phyloP scores from a whole-genome alignment of 64 coral and sea anemone genomes.

The Montipora efflorescens region DNA sequence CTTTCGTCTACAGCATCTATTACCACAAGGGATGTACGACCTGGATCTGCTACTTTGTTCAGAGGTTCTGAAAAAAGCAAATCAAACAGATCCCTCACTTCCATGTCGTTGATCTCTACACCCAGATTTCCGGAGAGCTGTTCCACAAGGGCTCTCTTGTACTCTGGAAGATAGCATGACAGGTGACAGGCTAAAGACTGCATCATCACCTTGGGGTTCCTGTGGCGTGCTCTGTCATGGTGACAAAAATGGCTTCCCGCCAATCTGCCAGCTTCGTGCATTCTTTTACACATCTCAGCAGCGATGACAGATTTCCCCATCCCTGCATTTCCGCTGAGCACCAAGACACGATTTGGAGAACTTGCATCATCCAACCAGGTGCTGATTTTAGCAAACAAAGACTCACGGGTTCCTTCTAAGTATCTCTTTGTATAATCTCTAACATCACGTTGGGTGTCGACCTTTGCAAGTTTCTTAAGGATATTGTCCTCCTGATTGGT shows the following conservation, averaged over 20 bases:
- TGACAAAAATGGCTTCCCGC: slow-evolving; percentile 59
- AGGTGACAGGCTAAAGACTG: slow-evolving; percentile 57
- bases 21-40: slow-evolving; percentile 1
- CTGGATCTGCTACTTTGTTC: neutral
- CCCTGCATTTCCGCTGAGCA: slow-evolving; percentile 52
- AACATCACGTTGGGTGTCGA: neutral
- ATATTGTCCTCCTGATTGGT: neutral
- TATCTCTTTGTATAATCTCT: neutral
- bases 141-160: slow-evolving; percentile 21
- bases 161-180: slow-evolving; percentile 37
- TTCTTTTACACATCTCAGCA: slow-evolving; percentile 38
- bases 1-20: slow-evolving; percentile 74
- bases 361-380: neutral
- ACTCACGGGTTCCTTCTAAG: neutral
- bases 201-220: slow-evolving; percentile 47
- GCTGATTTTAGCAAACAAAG: neutral
- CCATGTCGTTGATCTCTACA: slow-evolving; percentile 15
- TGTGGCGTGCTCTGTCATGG: slow-evolving; percentile 36
- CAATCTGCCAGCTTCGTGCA: slow-evolving; percentile 25
- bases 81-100: slow-evolving; percentile 59
- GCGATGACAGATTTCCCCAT: slow-evolving; percentile 56
- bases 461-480: neutral
- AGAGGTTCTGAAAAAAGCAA: slow-evolving; percentile 50
- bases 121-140: slow-evolving; percentile 49
- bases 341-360: slow-evolving; percentile 7